Evolutionary conservation across 2,113 vertebrate species (phyloP), one percentile per base, ranked within the genome.

Genomic region (Mungos mungo): DNA sequence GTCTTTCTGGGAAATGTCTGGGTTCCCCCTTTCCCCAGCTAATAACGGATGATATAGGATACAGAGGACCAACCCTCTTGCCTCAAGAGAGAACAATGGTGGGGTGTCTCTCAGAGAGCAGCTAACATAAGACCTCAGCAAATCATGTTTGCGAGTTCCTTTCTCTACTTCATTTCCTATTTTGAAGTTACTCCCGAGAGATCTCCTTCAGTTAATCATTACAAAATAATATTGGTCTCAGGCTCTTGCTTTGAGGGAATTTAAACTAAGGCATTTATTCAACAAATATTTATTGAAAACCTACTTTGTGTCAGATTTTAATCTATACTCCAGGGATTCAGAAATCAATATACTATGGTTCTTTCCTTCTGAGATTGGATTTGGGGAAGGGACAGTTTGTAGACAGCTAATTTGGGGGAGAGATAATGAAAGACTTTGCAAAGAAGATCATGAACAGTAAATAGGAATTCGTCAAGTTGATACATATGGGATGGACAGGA

Each of bases 231-330:
- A 66, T 81, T 11, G 10, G 2, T 63, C 12, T 95, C 41, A 69
- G 50, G 15, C 2, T 93, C 83, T 52, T 52, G 35, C 45, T 94
- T 87, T 45, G 45, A 80, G 27, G 57, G 8, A 95, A 66, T 33
- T 10, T 52, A 33, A 76, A 35, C 79, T 71, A 93, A 96, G 50
- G 45, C 41, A 31, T 82, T 91, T 76, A 90, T 50, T 93, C 41
- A 91, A 69, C 71, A 89, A 91, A 50, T 65, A 79, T 68, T 81
- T 77, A 91, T 57, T 93, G 72, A 82, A 86, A 21, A 66, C 21
- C 57, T 89, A 33, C 11, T 93, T 94, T 74, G 72, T 87, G 54
- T 41, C 74, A 89, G 13, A 11, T 69, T 95, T 97, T 92, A 16
- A 80, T 45, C 21, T 93, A 35, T 85, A 77, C 15, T 81, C 27